Percentiles rank a stretch among this genome's conserved stretches.
Evolutionary conservation across 1,140 invertebrate genomes (phyloP).

Genomic region (Onthophagus taurus): DNA sequence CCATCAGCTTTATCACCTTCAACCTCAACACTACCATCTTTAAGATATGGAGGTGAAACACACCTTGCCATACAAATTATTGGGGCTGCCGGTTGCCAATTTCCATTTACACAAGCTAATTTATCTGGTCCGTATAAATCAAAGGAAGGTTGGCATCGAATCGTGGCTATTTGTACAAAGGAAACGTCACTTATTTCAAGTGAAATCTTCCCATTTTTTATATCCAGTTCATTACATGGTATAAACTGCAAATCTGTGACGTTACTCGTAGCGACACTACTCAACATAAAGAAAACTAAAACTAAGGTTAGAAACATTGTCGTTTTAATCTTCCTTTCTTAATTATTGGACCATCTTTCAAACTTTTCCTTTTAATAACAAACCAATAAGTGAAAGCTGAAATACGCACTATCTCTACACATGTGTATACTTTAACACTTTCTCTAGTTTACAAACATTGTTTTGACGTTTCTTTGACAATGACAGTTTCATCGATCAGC

Average conservation of each 20-base stretch:
- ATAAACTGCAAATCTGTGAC: neutral
- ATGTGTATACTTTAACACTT: neutral
- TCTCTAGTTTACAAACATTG: constrained; percentile 12
- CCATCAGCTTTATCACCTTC: constrained; percentile 19
- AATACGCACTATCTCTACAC: neutral
- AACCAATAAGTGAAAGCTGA: too few species aligned
- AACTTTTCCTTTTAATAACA: too few species aligned
- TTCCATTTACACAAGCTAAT: constrained; percentile 24
- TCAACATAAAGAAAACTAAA: constrained; percentile 5
- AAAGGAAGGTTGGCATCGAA: constrained; percentile 22
- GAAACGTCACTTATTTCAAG: neutral
- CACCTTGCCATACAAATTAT: constrained; percentile 26
- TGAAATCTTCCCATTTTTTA: constrained; percentile 5
- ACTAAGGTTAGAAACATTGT: constrained; percentile 12
- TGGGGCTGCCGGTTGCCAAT: constrained; percentile 21
- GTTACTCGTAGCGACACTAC: neutral
- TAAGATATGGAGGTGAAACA: constrained; percentile 23
- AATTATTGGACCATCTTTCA: too few species aligned
- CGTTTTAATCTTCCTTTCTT: too few species aligned
- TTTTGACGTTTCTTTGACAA: constrained; percentile 6
- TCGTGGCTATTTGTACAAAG: constrained; percentile 13
- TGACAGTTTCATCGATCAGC: constrained; percentile 7
- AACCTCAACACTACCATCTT: constrained; percentile 22
- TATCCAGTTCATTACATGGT: constrained; percentile 4
- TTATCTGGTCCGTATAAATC: constrained; percentile 24